These are phyloP conservation scores for Lophius americanus DNA, from an alignment of 2,797 vertebrate genomes.

Conservation along the genomic window DNA sequence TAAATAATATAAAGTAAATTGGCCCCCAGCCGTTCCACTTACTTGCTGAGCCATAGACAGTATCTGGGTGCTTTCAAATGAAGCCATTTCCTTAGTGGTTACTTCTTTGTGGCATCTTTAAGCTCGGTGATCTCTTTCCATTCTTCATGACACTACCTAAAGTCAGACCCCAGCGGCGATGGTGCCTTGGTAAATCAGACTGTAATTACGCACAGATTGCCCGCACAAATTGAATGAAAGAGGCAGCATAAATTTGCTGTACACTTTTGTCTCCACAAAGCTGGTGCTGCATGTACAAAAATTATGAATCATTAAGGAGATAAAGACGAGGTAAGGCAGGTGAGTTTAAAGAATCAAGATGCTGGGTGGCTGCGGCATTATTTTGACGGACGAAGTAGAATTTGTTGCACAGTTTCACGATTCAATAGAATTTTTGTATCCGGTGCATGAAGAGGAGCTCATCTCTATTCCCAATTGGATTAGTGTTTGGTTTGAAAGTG, in stretches of 20 bases:
- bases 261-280: slow-evolving; percentile 41
- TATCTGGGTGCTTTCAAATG: not conserved
- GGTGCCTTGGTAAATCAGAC: slow-evolving; percentile 50
- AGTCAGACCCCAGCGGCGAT: slow-evolving; percentile 28
- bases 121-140: slow-evolving; percentile 10
- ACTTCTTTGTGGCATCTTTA: not conserved
- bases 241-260: slow-evolving; percentile 36
- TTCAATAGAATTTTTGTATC: not conserved
- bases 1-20: no score
- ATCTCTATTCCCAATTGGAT: not conserved
- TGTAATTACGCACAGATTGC: slow-evolving; percentile 61
- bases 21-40: no score
- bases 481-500: slow-evolving; percentile 15
- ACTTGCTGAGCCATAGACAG: not conserved
- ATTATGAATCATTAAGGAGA: slow-evolving; percentile 27
- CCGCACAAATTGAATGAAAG: slow-evolving; percentile 48
- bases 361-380: not conserved
- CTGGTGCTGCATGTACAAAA: slow-evolving; percentile 17
- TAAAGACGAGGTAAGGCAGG: slow-evolving; percentile 8
- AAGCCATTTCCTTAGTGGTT: not conserved
- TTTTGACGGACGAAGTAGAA: not conserved
- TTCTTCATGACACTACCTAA: slow-evolving; percentile 23
- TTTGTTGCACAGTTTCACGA: slow-evolving; percentile 3
- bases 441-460: not conserved
- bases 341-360: not conserved